These are phyloP conservation scores for Petromus typicus DNA, from an alignment of 2,113 vertebrate genomes.

Conservation along the genomic window DNA sequence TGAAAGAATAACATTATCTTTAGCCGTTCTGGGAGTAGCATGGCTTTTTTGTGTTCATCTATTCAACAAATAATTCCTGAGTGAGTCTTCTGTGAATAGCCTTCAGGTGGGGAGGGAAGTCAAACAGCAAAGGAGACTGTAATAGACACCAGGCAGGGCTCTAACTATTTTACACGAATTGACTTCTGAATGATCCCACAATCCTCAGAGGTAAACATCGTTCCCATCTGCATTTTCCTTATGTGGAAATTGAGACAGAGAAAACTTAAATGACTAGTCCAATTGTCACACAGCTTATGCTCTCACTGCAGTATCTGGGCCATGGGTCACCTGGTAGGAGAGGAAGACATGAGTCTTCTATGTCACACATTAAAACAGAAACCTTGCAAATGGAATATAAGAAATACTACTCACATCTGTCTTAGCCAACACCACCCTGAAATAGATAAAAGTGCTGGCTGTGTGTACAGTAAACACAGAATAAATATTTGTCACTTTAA, in stretches of 20 bases:
- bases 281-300: background rate
- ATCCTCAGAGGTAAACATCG: background rate
- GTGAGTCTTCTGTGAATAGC: background rate
- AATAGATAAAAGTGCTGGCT: background rate
- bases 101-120: background rate
- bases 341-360: background rate
- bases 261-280: background rate
- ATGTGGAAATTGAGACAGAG: background rate
- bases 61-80: slow-evolving; percentile 63
- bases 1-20: slow-evolving; percentile 59
- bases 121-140: background rate
- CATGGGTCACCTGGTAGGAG: background rate
- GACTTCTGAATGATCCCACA: background rate
- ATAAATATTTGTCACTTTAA: background rate
- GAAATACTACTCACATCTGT: background rate
- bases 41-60: slow-evolving; percentile 9
- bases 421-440: background rate
- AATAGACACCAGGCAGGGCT: background rate
- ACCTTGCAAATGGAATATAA: background rate
- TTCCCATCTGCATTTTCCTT: background rate
- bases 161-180: background rate
- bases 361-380: background rate
- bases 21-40: slow-evolving; percentile 6
- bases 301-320: background rate
- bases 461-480: background rate